Conservation (phyloP, 1,140 invertebrate genomes). For the Heliconius congener region DNA sequence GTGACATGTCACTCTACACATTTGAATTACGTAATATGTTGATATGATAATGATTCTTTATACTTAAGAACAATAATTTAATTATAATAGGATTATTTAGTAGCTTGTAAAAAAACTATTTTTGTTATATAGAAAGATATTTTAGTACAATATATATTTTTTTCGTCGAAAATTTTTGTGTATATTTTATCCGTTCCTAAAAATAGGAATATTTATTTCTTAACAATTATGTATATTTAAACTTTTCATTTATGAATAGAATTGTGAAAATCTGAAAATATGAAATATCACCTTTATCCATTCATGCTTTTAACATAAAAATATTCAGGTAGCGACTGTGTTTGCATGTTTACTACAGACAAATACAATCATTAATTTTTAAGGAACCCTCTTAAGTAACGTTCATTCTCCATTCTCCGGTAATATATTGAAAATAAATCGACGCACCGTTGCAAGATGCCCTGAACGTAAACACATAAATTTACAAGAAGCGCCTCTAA, state of each 20-base stretch:
- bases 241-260: no score
- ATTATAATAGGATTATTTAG: neutral
- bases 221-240: no score
- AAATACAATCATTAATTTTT: neutral
- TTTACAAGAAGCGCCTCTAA: slow-evolving; percentile 57
- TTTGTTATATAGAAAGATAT: no score
- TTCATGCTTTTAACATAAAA: neutral
- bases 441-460: slow-evolving; percentile 37
- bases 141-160: no score
- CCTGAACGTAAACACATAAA: slow-evolving; percentile 70
- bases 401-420: slow-evolving; percentile 1
- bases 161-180: no score
- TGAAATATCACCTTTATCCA: no score
- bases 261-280: no score
- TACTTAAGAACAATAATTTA: neutral
- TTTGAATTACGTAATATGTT: neutral
- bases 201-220: no score
- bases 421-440: slow-evolving; percentile 40
- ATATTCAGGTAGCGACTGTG: neutral
- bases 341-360: neutral
- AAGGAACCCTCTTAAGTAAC: slow-evolving; percentile 11
- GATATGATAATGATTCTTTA: neutral
- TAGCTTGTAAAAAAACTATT: no score
- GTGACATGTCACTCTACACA: neutral
- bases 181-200: no score